phyloP scores from a whole-genome alignment of 2,888 invertebrate genomes.

The Coleophora deauratella region DNA sequence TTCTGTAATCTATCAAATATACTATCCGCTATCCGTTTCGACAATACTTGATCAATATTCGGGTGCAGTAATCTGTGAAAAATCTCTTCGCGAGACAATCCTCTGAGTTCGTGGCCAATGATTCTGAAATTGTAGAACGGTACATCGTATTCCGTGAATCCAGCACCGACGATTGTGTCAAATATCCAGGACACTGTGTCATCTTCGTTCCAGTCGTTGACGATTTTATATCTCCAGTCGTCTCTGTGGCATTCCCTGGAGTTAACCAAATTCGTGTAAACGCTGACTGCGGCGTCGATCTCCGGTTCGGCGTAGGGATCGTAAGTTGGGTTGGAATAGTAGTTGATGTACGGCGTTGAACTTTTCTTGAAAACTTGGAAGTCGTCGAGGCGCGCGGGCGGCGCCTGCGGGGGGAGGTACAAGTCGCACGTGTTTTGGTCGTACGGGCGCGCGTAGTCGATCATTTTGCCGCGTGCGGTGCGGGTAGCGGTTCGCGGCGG shows the following conservation, averaged over 20 bases:
- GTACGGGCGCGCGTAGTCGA: constrained; percentile 64
- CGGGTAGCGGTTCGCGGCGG: constrained; percentile 40
- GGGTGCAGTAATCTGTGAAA: constrained; percentile 46
- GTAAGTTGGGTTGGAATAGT: constrained; percentile 49
- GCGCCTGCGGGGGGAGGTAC: constrained; percentile 47
- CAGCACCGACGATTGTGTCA: constrained; percentile 46
- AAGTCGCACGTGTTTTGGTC: constrained; percentile 62
- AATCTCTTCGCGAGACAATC: constrained; percentile 52
- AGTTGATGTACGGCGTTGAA: constrained; percentile 51
- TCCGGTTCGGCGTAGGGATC: constrained; percentile 54
- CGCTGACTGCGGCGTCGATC: constrained; percentile 43
- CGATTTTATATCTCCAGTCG: constrained; percentile 70
- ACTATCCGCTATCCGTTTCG: constrained; percentile 45
- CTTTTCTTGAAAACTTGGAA: constrained; percentile 66
- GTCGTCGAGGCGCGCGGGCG: constrained; percentile 61
- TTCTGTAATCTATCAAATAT: constrained; percentile 53
- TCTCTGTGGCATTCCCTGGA: constrained; percentile 49
- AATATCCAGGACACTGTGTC: constrained; percentile 74
- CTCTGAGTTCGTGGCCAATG: constrained; percentile 45
- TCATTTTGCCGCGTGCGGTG: constrained; percentile 53
- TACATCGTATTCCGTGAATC: constrained; percentile 53
- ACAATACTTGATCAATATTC: constrained; percentile 37
- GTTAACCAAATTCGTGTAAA: constrained; percentile 58
- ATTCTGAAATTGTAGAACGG: constrained; percentile 59
- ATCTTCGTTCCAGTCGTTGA: constrained; percentile 70